A percentile compares a stretch with the other conserved stretches of the same genome.
Conservation (phyloP, 2,888 invertebrate genomes). For the Sclerodermus sp. region DNA sequence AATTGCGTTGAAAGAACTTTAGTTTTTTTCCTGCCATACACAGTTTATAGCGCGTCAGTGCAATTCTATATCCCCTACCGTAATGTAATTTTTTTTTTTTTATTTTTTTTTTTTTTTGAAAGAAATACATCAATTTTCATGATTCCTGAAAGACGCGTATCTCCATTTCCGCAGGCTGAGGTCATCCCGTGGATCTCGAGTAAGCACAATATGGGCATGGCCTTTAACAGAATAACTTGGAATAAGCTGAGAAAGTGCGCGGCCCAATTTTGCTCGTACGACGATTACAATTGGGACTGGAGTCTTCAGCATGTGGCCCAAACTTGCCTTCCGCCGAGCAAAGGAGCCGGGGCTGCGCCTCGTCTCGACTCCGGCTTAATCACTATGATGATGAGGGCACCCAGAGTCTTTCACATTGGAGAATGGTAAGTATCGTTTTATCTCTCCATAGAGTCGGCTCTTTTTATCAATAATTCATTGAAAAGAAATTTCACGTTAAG, state of each 20-base stretch:
- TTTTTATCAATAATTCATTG: too few species aligned
- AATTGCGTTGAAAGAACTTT: too few species aligned
- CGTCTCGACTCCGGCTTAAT: slow-evolving; percentile 63
- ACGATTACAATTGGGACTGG: slow-evolving; percentile 99
- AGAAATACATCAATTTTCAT: too few species aligned
- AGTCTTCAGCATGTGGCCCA: slow-evolving; percentile 90
- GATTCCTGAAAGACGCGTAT: not conserved
- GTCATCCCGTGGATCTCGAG: slow-evolving; percentile 94
- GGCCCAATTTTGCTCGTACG: slow-evolving; percentile 89
- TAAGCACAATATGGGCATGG: slow-evolving; percentile 99
- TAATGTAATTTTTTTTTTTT: too few species aligned
- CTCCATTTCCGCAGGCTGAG: slow-evolving; percentile 68
- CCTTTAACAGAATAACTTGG: slow-evolving; percentile 89
- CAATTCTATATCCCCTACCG: slow-evolving; percentile 1
- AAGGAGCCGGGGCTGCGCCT: slow-evolving; percentile 59
- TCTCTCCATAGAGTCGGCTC: too few species aligned
- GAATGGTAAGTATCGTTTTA: slow-evolving; percentile 81
- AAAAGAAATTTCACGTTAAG: too few species aligned
- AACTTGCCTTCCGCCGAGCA: slow-evolving; percentile 69
- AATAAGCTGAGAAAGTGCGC: slow-evolving; percentile 77
- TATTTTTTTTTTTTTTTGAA: too few species aligned
- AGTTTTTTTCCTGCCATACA: not conserved
- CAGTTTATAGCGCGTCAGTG: not conserved
- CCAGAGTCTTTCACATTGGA: slow-evolving; percentile 96
- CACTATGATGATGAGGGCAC: slow-evolving; percentile 88